Evolutionary conservation across 1,140 invertebrate genomes (phyloP).

Genomic region (Myzus persicae): DNA sequence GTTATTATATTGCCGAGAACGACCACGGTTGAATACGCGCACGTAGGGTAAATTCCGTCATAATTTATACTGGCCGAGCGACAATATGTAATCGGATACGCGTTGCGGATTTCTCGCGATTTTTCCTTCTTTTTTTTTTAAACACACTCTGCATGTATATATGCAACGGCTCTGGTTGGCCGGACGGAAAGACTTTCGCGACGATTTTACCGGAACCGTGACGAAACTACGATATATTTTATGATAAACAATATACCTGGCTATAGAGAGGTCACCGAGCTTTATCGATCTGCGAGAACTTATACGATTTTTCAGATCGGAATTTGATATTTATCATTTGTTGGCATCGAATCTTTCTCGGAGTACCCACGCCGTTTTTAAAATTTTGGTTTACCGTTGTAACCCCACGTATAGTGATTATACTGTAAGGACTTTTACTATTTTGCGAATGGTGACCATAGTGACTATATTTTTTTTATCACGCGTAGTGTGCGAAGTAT

Average conservation of each 20-base stretch:
- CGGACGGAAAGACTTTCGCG: not conserved
- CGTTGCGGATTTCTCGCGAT: not conserved
- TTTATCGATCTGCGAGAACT: not conserved
- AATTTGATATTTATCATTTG: not conserved
- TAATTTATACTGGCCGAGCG: not conserved
- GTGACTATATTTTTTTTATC: too few species aligned
- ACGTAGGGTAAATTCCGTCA: not conserved
- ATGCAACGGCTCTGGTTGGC: not conserved
- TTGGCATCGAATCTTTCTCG: not conserved
- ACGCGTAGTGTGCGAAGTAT: too few species aligned
- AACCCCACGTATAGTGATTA: not conserved
- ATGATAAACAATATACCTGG: not conserved
- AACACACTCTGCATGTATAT: not conserved
- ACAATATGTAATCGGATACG: slow-evolving; percentile 10
- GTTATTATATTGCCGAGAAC: not conserved
- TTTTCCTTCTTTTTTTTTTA: not conserved
- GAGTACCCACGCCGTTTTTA: not conserved
- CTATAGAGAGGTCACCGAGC: not conserved
- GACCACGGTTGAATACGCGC: not conserved
- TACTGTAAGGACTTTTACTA: not conserved
- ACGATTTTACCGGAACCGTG: not conserved
- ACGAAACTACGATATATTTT: not conserved
- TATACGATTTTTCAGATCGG: not conserved
- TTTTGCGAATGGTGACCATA: too few species aligned
- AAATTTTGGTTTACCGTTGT: not conserved